These are phyloP conservation scores for Aphaenogaster floridana DNA, from an alignment of 1,140 invertebrate genomes.

Conservation along the genomic window DNA sequence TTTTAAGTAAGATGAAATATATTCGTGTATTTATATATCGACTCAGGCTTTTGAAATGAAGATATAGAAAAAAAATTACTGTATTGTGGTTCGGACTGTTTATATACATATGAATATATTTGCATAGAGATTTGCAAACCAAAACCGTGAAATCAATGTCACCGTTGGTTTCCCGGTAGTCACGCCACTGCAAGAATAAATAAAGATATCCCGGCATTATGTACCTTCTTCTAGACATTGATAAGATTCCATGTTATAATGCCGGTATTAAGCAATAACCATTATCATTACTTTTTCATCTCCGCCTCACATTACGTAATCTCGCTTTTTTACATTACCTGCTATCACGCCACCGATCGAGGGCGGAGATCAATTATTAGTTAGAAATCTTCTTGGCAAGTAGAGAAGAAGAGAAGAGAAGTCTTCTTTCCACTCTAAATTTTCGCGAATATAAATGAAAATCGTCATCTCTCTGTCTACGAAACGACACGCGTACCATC, in stretches of 20 bases:
- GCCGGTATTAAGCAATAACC: neutral
- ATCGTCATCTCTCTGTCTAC: neutral
- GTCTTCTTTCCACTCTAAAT: neutral
- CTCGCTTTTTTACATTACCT: neutral
- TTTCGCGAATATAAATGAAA: neutral
- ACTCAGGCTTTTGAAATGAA: neutral
- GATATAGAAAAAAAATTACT: neutral
- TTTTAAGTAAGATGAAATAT: neutral
- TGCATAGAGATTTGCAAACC: neutral
- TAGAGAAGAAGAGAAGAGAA: too few relatives aligned
- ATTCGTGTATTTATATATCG: neutral
- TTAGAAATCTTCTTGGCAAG: too few relatives aligned
- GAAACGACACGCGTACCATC: neutral
- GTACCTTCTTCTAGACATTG: neutral
- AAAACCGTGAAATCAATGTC: neutral
- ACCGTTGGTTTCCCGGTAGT: neutral
- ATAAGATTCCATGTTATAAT: constrained; percentile 18
- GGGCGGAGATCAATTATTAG: neutral
- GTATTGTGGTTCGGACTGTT: neutral
- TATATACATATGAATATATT: neutral
- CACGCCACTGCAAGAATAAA: constrained; percentile 17
- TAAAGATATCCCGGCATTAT: neutral
- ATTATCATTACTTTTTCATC: neutral
- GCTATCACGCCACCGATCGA: neutral
- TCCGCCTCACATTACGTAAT: neutral